Conservation (phyloP, 2,113 vertebrate genomes). For the Sapajus apella region DNA sequence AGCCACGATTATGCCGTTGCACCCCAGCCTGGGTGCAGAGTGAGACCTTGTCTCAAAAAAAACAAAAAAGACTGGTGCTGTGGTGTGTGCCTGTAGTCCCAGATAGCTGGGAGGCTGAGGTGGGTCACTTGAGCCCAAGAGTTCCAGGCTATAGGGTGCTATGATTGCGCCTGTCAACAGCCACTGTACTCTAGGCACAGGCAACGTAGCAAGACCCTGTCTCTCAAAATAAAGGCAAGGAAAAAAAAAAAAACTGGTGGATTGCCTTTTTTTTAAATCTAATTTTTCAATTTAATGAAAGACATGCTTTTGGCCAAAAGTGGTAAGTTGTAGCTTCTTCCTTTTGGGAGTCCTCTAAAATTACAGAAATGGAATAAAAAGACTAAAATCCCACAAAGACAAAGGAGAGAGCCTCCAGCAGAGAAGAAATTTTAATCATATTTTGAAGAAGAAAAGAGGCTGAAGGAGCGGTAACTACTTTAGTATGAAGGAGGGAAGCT, state of each 20-base stretch:
- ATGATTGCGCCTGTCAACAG: not conserved
- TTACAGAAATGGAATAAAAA: slow-evolving; percentile 23
- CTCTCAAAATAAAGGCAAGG: not conserved
- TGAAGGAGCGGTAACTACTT: not conserved
- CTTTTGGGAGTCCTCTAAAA: not conserved
- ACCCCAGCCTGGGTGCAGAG: too few species aligned
- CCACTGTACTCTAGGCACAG: not conserved
- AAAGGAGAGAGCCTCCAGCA: not conserved
- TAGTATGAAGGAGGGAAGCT: not conserved
- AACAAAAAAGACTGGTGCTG: too few species aligned
- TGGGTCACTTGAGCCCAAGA: too few species aligned
- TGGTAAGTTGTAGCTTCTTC: not conserved
- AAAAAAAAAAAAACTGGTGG: not conserved
- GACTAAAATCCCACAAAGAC: not conserved
- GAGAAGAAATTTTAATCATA: not conserved
- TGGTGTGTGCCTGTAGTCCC: not conserved
- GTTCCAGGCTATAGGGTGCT: not conserved
- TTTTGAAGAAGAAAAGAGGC: not conserved
- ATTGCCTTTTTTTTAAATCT: slow-evolving; percentile 54
- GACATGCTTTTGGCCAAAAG: slow-evolving; percentile 71
- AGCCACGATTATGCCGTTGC: too few species aligned
- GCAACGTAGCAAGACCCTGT: not conserved
- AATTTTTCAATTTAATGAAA: slow-evolving; percentile 74
- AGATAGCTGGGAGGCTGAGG: not conserved
- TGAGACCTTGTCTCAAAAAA: too few species aligned